These are phyloP conservation scores for Clitarchus hookeri DNA, from an alignment of 2,888 invertebrate species.

Conservation along the genomic window DNA sequence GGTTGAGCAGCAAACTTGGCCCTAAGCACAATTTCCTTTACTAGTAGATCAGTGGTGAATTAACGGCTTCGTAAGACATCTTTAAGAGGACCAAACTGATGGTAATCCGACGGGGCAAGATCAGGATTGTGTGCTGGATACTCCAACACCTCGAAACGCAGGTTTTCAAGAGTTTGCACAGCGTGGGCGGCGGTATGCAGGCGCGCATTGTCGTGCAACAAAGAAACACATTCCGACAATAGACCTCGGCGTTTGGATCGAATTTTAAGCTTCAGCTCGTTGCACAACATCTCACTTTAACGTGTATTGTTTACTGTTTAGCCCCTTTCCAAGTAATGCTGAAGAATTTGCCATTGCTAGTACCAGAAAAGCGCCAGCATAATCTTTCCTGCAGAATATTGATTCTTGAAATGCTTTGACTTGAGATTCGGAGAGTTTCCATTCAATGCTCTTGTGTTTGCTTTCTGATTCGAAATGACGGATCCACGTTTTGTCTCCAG, in stretches of 20 bases:
- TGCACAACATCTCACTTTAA: neutral
- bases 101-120: slow-evolving; percentile 3
- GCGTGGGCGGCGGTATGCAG: neutral
- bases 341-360: neutral
- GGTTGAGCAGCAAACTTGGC: neutral
- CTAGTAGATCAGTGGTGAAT: neutral
- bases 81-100: slow-evolving; percentile 2
- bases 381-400: neutral
- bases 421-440: slow-evolving; percentile 19
- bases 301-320: neutral
- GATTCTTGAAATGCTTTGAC: neutral
- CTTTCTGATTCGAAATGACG: neutral
- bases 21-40: neutral
- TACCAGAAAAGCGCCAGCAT: neutral
- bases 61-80: neutral
- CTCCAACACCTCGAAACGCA: neutral
- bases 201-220: too few relatives aligned
- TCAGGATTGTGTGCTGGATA: neutral
- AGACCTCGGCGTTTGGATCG: neutral
- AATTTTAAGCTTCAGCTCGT: too few relatives aligned
- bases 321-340: neutral
- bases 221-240: neutral
- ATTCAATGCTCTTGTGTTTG: slow-evolving; percentile 6
- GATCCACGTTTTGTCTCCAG: slow-evolving; percentile 15
- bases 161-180: neutral